Evolutionary conservation across 2,113 vertebrate species (phyloP), one percentile per base, ranked within the genome.

Genomic region (Mohoua ochrocephala): DNA sequence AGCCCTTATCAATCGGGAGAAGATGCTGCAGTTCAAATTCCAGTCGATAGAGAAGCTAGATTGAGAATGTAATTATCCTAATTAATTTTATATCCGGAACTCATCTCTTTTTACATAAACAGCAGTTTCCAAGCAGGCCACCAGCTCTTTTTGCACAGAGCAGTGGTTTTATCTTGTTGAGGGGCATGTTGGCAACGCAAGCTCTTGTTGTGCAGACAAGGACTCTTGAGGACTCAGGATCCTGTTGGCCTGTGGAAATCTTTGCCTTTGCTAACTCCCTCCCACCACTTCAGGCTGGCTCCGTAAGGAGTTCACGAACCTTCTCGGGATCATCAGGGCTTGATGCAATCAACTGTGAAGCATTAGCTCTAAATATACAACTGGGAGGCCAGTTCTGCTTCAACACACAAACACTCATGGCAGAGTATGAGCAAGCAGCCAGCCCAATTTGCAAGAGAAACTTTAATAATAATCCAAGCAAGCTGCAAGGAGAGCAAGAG

Each of bases 321-420:
- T 97, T 26, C 96, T 89, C 84, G 0, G 45, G 94, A 88, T 95
- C 89, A 91, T 65, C 87, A 2, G 86, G 91, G 93, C 93, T 93
- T 47, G 91, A 64, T 52, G 93, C 97, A 93, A 96, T 94, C 87
- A 83, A 41, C 89, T 94, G 91, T 41, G 88, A 96, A 94, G 96
- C 91, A 83, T 95, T 90, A 95, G 91, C 92, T 96, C 95, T 95
- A 95, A 95, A 97, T 91, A 94, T 42, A 95, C 91, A 89, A 74
- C 89, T 37, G 79, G 91, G 93, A 96, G 93, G 83, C 80, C 90
- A 42, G 60, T 78, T 86, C 96, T 96, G 95, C 95, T 71, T 71
- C 92, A 20, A 22, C 74, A 81, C 87, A 75, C 84, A 76, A 16
- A 68, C 64, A 22, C 70, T 49, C 78, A 5, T 9, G 5, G 9